Evolutionary conservation across 2,113 vertebrate species (phyloP).

Genomic region (Peromyscus californicus): DNA sequence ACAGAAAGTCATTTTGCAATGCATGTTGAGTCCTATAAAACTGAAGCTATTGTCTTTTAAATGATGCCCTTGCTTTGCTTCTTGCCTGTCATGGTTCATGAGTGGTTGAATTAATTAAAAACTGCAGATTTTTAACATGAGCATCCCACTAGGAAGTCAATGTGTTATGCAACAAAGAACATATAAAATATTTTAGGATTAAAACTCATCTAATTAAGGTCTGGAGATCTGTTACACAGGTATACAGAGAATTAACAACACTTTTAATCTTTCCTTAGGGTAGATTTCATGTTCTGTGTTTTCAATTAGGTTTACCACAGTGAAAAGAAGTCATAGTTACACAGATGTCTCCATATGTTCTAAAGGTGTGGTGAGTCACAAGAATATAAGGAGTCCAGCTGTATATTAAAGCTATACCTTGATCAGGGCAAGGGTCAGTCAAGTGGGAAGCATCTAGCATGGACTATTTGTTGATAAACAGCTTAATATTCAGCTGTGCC

Average conservation of each 20-base stretch:
- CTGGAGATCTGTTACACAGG: neutral
- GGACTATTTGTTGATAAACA: no score
- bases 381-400: no score
- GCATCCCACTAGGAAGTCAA: constrained; percentile 79
- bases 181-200: constrained; percentile 74
- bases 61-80: constrained; percentile 80
- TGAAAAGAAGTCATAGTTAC: neutral
- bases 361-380: neutral
- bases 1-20: constrained; percentile 80
- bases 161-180: constrained; percentile 82
- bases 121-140: constrained; percentile 81
- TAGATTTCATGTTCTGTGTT: neutral
- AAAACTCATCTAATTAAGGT: constrained; percentile 32
- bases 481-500: no score
- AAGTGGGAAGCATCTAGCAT: no score
- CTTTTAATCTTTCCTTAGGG: neutral
- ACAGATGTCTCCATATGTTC: neutral
- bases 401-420: no score
- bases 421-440: no score
- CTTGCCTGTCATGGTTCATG: constrained; percentile 84
- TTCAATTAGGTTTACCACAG: neutral
- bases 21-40: constrained; percentile 79
- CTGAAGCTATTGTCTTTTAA: constrained; percentile 82
- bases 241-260: neutral
- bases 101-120: constrained; percentile 86